Percentiles rank a stretch among this genome's conserved stretches.
Evolutionary conservation across 2,113 vertebrate species (phyloP).

Genomic region (Sinocyclocheilus grahami): DNA sequence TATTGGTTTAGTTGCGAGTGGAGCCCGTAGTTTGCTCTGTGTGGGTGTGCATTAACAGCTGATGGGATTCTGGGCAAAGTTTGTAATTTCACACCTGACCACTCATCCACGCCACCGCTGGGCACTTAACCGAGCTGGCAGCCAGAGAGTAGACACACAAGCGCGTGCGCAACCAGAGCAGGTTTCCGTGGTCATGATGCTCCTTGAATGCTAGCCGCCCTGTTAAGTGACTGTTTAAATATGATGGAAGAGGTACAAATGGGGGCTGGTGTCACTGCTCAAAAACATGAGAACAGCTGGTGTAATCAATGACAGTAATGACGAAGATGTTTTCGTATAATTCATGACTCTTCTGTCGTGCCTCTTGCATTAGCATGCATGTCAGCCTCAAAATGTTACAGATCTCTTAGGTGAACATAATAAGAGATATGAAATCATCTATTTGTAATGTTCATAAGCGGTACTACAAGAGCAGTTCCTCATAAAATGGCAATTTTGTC

Average conservation of each 20-base stretch:
- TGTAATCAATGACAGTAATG: conserved; percentile 18
- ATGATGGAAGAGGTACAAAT: conserved; percentile 9
- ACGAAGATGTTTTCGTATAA: background rate
- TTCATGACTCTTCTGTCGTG: background rate
- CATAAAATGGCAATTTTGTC: background rate
- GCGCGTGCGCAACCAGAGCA: background rate
- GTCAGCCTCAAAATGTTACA: background rate
- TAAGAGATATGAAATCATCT: background rate
- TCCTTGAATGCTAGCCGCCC: conserved; percentile 30
- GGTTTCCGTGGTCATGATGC: conserved; percentile 30
- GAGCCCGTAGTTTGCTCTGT: conserved; percentile 38
- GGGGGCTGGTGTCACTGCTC: conserved; percentile 4
- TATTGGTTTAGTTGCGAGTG: conserved; percentile 28
- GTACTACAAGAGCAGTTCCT: background rate
- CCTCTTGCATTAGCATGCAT: background rate
- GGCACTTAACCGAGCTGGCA: conserved; percentile 50
- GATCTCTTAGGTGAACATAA: background rate
- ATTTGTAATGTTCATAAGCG: background rate
- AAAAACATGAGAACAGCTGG: conserved; percentile 18
- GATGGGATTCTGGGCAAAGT: conserved; percentile 55
- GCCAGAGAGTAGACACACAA: background rate
- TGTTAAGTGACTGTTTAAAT: conserved; percentile 51
- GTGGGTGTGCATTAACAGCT: conserved; percentile 53
- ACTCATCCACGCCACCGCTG: conserved; percentile 52
- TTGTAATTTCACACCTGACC: conserved; percentile 61